Conservation (phyloP, 2,888 invertebrate species). For the Helicoverpa assulta region DNA sequence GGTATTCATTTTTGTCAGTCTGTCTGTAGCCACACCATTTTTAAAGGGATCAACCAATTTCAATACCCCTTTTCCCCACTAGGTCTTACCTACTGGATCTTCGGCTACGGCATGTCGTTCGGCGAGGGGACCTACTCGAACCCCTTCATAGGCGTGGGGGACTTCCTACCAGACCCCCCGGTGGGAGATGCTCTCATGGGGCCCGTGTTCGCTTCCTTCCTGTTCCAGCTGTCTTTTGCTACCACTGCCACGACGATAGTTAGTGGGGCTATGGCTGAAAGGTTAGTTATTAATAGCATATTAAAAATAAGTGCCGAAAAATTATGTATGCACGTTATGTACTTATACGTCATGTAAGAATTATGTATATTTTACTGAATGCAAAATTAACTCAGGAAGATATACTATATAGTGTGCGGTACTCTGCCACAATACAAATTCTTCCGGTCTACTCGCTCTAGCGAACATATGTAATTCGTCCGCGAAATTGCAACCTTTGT, state of each 20-base stretch:
- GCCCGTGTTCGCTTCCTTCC: slow-evolving; percentile 95
- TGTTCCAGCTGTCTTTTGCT: slow-evolving; percentile 97
- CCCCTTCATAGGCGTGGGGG: slow-evolving; percentile 95
- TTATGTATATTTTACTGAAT: no score
- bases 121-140: slow-evolving; percentile 93
- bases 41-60: no score
- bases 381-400: no score
- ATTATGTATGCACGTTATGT: no score
- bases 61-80: slow-evolving; percentile 10
- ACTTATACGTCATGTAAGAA: no score
- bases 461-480: no score
- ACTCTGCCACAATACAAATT: no score
- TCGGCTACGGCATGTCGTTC: slow-evolving; percentile 97
- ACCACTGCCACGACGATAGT: slow-evolving; percentile 98
- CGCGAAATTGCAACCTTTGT: no score
- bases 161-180: slow-evolving; percentile 94
- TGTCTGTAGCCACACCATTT: background rate
- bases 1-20: no score
- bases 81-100: slow-evolving; percentile 97
- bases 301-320: no score
- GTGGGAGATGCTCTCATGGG: slow-evolving; percentile 95
- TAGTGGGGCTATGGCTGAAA: slow-evolving; percentile 98
- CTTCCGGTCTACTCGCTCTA: no score
- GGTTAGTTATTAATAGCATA: slow-evolving; percentile 84
- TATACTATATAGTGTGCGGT: no score